These are phyloP conservation scores for Melieria picta DNA, from an alignment of 2,888 invertebrate genomes.

Conservation along the genomic window DNA sequence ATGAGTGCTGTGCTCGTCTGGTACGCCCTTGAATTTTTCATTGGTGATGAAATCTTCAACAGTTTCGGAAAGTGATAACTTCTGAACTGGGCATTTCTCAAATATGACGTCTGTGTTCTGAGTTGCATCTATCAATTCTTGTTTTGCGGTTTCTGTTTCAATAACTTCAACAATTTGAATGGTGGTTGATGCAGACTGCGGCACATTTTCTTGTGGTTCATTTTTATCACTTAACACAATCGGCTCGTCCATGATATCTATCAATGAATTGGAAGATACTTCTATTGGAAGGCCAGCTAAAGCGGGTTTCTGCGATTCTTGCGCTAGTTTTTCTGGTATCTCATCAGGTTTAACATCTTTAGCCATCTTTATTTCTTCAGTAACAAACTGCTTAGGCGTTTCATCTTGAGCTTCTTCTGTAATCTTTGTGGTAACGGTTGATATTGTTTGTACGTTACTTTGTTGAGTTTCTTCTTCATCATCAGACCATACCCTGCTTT, in stretches of 20 bases:
- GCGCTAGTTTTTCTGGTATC: slow-evolving; percentile 15
- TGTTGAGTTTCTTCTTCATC: slow-evolving; percentile 49
- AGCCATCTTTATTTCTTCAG: slow-evolving; percentile 20
- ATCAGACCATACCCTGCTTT: slow-evolving; percentile 60
- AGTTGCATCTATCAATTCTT: neutral
- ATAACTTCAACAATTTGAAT: neutral
- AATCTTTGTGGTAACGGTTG: neutral
- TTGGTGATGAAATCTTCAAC: too few relatives aligned
- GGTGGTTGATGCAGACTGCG: neutral
- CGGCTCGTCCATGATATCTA: slow-evolving; percentile 60
- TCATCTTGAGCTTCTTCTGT: neutral
- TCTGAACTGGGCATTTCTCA: too few relatives aligned
- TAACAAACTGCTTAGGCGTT: neutral
- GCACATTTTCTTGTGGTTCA: slow-evolving; percentile 10
- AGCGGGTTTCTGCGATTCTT: slow-evolving; percentile 44
- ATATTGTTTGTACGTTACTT: neutral
- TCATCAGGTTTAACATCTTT: neutral
- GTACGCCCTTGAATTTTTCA: too few relatives aligned
- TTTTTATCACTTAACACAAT: slow-evolving; percentile 60
- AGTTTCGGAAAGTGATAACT: too few relatives aligned
- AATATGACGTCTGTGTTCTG: too few relatives aligned
- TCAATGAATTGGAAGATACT: slow-evolving; percentile 56
- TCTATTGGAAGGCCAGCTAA: slow-evolving; percentile 58
- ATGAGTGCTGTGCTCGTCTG: neutral
- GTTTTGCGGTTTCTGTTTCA: neutral